Percentiles rank a stretch among this genome's conserved stretches.
These are phyloP conservation scores for Microtus pennsylvanicus DNA, from an alignment of 2,113 vertebrate species.

Conservation along the genomic window DNA sequence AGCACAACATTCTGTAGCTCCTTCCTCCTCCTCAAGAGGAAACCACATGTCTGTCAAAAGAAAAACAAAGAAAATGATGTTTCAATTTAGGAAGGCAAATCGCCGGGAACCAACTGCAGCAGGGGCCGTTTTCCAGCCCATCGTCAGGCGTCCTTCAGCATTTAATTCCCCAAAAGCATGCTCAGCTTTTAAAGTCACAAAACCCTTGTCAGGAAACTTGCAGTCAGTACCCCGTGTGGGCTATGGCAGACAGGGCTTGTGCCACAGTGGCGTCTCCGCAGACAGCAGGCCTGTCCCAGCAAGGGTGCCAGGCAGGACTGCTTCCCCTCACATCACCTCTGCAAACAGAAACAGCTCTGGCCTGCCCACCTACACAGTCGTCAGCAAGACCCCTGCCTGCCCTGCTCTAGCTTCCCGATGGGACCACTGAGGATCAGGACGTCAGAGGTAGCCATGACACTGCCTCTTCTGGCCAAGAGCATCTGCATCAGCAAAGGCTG, in stretches of 20 bases:
- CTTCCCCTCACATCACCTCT: not conserved
- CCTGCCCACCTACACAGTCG: not conserved
- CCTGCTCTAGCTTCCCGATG: not conserved
- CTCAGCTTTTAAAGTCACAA: not conserved
- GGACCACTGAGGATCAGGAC: not conserved
- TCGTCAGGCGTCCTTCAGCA: not conserved
- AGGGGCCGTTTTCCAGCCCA: not conserved
- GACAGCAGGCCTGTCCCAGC: not conserved
- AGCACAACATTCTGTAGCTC: not conserved
- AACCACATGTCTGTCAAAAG: conserved; percentile 47
- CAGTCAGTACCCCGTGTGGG: rapidly evolving
- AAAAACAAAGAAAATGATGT: conserved; percentile 55
- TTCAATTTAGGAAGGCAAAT: not conserved
- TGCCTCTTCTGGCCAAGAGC: not conserved
- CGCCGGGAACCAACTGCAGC: not conserved
- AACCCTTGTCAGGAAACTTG: not conserved
- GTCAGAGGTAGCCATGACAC: not conserved
- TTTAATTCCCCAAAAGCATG: not conserved
- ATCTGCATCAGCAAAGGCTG: not conserved
- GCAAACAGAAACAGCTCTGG: not conserved
- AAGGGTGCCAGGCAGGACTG: not conserved
- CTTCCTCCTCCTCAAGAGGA: not conserved
- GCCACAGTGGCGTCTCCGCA: rapidly evolving
- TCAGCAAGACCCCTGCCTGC: not conserved
- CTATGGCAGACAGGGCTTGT: rapidly evolving